phyloP scores from a whole-genome alignment of 1,140 invertebrate genomes.

The Drosophila micromelanica region DNA sequence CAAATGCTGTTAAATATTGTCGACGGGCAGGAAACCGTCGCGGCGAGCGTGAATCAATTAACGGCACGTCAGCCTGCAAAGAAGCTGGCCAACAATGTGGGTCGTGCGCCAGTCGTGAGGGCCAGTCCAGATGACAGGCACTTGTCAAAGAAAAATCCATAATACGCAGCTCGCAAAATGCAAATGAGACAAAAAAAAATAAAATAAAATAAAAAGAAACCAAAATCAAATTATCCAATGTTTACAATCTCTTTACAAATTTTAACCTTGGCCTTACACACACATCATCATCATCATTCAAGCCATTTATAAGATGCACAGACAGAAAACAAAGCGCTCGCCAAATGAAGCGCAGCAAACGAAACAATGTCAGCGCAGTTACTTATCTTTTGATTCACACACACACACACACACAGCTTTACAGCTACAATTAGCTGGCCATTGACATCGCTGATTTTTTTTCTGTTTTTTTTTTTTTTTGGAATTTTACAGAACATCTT shows the following conservation, averaged over 20 bases:
- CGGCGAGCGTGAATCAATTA: slow-evolving; percentile 63
- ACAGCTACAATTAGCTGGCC: slow-evolving; percentile 43
- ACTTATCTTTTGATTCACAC: slow-evolving; percentile 35
- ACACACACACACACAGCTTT: slow-evolving; percentile 21
- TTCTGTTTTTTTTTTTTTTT: background rate
- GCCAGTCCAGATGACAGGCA: slow-evolving; percentile 55
- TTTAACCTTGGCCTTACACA: slow-evolving; percentile 78
- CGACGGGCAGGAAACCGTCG: slow-evolving; percentile 39
- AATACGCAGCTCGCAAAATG: slow-evolving; percentile 59
- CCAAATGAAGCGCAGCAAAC: slow-evolving; percentile 66
- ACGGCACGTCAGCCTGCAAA: slow-evolving; percentile 51
- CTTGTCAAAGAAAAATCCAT: slow-evolving; percentile 77
- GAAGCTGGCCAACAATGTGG: slow-evolving; percentile 48
- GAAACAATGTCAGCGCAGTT: slow-evolving; percentile 76
- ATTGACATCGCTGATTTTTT: slow-evolving; percentile 29
- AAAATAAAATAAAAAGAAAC: slow-evolving; percentile 36
- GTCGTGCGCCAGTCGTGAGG: slow-evolving; percentile 64
- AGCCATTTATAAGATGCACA: slow-evolving; percentile 56
- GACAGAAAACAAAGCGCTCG: slow-evolving; percentile 31
- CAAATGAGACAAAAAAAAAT: slow-evolving; percentile 55
- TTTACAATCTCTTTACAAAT: slow-evolving; percentile 83
- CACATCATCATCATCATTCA: slow-evolving; percentile 32
- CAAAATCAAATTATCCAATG: slow-evolving; percentile 74
- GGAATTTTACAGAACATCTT: slow-evolving; percentile 59
- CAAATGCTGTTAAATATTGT: slow-evolving; percentile 61